Percentiles rank a stretch among this genome's conserved stretches.
Evolutionary conservation across 2,113 vertebrate genomes (phyloP).

Genomic region (Pygoscelis adeliae): DNA sequence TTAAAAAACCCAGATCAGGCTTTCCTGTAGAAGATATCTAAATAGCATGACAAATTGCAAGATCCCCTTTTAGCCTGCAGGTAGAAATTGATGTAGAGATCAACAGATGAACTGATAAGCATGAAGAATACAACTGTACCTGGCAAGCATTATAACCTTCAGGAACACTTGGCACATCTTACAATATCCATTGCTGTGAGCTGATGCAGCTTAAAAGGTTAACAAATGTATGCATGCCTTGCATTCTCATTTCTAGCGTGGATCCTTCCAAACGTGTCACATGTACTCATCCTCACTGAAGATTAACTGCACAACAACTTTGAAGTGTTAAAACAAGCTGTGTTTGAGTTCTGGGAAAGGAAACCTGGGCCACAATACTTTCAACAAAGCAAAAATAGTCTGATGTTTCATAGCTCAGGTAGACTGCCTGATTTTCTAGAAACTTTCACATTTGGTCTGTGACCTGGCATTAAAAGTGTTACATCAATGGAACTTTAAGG

Average conservation of each 20-base stretch:
- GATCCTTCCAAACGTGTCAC: background rate
- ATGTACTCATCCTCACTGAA: background rate
- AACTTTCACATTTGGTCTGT: background rate
- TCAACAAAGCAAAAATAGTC: background rate
- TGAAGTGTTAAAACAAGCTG: background rate
- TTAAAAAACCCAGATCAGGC: background rate
- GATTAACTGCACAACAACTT: slow-evolving; percentile 1
- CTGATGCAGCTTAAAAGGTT: slow-evolving; percentile 16
- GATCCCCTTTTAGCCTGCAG: background rate
- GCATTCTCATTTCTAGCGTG: background rate
- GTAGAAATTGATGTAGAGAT: slow-evolving; percentile 20
- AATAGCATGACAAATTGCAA: background rate
- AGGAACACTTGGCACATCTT: slow-evolving; percentile 6
- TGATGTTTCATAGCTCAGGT: background rate
- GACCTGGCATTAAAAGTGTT: background rate
- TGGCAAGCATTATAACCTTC: slow-evolving; percentile 23
- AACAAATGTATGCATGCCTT: slow-evolving; percentile 25
- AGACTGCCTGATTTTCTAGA: background rate
- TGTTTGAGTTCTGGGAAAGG: background rate
- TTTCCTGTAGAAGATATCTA: background rate
- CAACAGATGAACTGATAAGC: slow-evolving; percentile 34
- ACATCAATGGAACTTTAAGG: background rate
- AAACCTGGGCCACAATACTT: background rate
- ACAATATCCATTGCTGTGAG: background rate
- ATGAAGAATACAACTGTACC: background rate